Percentiles rank a stretch among this genome's conserved stretches.
phyloP scores from a whole-genome alignment of 2,113 vertebrate genomes.

The Melanerpes formicivorus region DNA sequence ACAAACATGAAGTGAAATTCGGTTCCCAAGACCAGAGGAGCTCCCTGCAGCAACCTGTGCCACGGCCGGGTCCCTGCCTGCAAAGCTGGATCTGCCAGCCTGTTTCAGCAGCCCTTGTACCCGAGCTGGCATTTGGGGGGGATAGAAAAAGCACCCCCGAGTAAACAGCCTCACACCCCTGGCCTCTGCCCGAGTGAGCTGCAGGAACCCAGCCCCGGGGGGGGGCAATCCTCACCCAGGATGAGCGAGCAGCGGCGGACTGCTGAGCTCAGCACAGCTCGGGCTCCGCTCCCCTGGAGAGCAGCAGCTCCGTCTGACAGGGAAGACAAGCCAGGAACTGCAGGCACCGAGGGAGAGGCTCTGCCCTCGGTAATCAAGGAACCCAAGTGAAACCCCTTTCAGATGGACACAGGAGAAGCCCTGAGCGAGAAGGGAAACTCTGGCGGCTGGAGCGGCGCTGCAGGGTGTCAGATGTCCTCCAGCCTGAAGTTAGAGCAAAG shows the following conservation, averaged over 20 bases:
- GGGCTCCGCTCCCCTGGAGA: background rate
- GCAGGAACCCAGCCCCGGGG: accelerated
- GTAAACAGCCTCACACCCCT: accelerated
- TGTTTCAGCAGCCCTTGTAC: accelerated
- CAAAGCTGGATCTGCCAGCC: background rate
- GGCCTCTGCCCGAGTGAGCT: accelerated
- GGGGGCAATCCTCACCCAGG: background rate
- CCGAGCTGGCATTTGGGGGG: background rate
- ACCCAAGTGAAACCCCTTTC: background rate
- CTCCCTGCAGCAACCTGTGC: background rate
- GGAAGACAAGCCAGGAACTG: background rate
- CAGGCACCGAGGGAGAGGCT: background rate
- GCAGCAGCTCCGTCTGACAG: background rate
- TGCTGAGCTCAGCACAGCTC: background rate
- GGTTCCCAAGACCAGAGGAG: background rate
- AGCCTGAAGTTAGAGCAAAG: background rate
- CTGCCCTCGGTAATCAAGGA: background rate
- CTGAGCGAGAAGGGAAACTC: background rate
- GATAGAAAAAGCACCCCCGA: background rate
- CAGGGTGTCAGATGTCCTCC: background rate
- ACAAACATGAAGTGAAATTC: background rate
- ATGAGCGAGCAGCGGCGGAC: background rate
- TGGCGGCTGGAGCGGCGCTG: background rate
- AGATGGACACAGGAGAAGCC: background rate
- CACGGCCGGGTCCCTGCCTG: background rate